These are phyloP conservation scores for Nomada goodeniana DNA, from an alignment of 2,888 invertebrate genomes.

Conservation along the genomic window DNA sequence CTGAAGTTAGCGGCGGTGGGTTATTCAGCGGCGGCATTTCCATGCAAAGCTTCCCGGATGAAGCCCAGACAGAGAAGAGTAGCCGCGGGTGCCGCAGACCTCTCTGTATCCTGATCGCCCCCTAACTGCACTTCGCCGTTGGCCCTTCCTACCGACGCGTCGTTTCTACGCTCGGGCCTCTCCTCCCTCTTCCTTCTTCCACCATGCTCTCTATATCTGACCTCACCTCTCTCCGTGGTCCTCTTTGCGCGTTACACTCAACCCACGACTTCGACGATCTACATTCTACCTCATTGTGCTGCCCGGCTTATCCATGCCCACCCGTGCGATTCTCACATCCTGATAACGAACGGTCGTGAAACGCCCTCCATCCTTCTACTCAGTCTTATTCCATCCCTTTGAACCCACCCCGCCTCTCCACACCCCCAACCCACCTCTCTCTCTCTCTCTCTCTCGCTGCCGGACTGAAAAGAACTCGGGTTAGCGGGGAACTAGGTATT, in stretches of 20 bases:
- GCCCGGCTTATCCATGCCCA: slow-evolving; percentile 73
- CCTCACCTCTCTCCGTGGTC: slow-evolving; percentile 44
- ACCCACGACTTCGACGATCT: slow-evolving; percentile 64
- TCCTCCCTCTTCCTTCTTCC: slow-evolving; percentile 53
- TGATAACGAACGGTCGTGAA: slow-evolving; percentile 74
- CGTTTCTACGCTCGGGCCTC: slow-evolving; percentile 55
- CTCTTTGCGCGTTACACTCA: slow-evolving; percentile 56
- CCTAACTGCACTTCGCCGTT: slow-evolving; percentile 76
- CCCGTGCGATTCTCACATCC: slow-evolving; percentile 73
- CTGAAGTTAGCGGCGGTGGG: slow-evolving; percentile 78
- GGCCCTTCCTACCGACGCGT: slow-evolving; percentile 63
- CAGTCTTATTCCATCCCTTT: slow-evolving; percentile 56
- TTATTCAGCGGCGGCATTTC: slow-evolving; percentile 80
- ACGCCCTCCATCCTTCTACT: slow-evolving; percentile 38
- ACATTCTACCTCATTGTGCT: slow-evolving; percentile 75
- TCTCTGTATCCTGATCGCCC: slow-evolving; percentile 79
- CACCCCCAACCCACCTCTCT: not conserved
- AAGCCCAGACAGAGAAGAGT: slow-evolving; percentile 77
- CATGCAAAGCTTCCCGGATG: slow-evolving; percentile 78
- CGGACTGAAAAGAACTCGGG: slow-evolving; percentile 45
- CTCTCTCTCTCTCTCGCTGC: slow-evolving; percentile 18
- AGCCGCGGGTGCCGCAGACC: slow-evolving; percentile 80
- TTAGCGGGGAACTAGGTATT: slow-evolving; percentile 60
- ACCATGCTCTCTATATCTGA: slow-evolving; percentile 35
- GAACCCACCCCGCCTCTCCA: slow-evolving; percentile 34